Conservation (phyloP, 1,140 invertebrate genomes). For the Geopemphigus sp. region DNA sequence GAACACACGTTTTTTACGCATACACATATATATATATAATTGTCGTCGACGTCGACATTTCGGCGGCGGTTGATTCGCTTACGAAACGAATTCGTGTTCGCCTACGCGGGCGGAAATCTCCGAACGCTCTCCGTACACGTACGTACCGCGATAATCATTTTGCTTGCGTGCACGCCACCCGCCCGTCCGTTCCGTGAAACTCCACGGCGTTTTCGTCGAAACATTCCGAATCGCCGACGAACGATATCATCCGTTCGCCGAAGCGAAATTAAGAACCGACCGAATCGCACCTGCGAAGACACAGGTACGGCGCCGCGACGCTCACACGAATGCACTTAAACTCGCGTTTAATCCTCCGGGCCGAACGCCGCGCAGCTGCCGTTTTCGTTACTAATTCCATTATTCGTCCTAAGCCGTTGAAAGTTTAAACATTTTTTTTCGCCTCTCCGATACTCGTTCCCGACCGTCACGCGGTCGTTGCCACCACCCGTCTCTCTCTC, state of each 20-base stretch:
- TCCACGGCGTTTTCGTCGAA: background rate
- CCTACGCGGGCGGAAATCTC: no score
- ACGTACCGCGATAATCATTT: no score
- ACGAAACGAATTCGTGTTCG: conserved; percentile 1
- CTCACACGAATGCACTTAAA: background rate
- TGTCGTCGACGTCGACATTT: background rate
- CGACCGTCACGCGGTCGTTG: no score
- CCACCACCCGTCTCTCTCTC: no score
- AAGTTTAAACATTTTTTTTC: conserved; percentile 43
- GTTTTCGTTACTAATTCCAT: conserved; percentile 39
- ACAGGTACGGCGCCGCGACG: background rate
- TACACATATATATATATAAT: background rate
- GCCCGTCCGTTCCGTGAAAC: no score
- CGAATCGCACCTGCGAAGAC: background rate
- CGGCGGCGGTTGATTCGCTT: background rate
- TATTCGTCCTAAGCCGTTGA: conserved; percentile 31
- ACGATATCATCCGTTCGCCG: background rate
- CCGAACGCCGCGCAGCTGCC: background rate
- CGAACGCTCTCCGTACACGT: no score
- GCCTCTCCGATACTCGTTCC: no score
- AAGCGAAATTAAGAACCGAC: background rate
- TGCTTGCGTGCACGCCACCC: no score
- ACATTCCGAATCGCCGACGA: background rate
- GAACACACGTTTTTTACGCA: no score
- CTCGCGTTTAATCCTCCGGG: conserved; percentile 21